phyloP scores from a whole-genome alignment of 2,888 invertebrate genomes.

The Netelia melanura region DNA sequence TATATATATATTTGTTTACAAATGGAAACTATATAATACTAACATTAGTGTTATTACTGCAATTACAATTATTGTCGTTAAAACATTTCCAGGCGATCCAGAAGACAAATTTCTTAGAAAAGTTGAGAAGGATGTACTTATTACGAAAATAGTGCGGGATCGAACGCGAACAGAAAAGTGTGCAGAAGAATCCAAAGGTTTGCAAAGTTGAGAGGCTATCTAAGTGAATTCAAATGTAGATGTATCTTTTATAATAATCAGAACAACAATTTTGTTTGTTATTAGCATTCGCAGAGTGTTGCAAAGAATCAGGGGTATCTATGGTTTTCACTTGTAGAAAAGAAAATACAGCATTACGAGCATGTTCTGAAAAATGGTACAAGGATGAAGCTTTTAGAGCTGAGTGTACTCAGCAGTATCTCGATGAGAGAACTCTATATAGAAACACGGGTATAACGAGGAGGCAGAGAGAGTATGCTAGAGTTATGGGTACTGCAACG shows the following conservation, averaged over 20 bases:
- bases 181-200: constrained; percentile 88
- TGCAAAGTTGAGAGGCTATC: not conserved
- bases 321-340: constrained; percentile 92
- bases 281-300: constrained; percentile 88
- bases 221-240: not conserved
- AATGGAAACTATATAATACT: not conserved
- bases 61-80: not conserved
- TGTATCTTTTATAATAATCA: constrained; percentile 15
- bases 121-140: constrained; percentile 95
- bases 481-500: constrained; percentile 30
- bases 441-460: constrained; percentile 91
- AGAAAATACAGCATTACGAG: constrained; percentile 89
- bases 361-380: constrained; percentile 92
- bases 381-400: constrained; percentile 90
- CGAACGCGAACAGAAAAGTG: constrained; percentile 93
- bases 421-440: constrained; percentile 92
- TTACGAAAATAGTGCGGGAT: constrained; percentile 95
- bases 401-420: constrained; percentile 92
- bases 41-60: not conserved
- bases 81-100: constrained; percentile 90
- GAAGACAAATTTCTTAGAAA: constrained; percentile 92
- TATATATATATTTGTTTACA: too few species aligned
- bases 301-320: constrained; percentile 87
- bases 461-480: constrained; percentile 66
- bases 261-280: constrained; percentile 35